Base-by-base conservation (phyloP, 2,888 invertebrate species). In the Epirrhoe tristata region DNA sequence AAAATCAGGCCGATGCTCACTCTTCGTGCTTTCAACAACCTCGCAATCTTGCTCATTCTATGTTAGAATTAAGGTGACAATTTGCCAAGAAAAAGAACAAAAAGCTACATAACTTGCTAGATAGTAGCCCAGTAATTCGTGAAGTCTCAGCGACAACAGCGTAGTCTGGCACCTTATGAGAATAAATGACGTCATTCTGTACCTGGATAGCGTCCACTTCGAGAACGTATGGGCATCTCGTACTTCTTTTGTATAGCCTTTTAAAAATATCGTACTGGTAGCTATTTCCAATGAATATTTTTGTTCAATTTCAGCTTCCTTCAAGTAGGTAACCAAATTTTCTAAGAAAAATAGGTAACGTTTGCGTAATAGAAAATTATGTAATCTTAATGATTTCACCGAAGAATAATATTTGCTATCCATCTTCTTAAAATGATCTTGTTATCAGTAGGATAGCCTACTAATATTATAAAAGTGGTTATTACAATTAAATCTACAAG, bases 171-270 rank as follows among this genome's bases (percentile, higher is more conserved):
- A 56, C 56, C 62, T 62, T 62, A 56, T 51, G 62, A 62, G 62
- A 62, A 56, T 39, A 36, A 62, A 62, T 62, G 50, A 62, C 48
- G 55, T 62, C 50, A 62, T 62, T 62, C 31, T 39, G 56, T 46
- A 58, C 57, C 65, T 62, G 73, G 60, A 70, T 67, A 68, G 64
- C 43, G 39, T 54, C 58, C 63, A 63, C 66, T 69, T 69, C 58
- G 48, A 55, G 55, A 6, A 50, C 36, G 24, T 36, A 24, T 16
- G 3, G 48, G 17, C 16, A 34, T 54, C 36, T 36, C 32, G 14
- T 39, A 52, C n/a, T 52, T 50, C 16, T 48, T 51, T 59, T 17
- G 24, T 43, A 32, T 43, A 12, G 39, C 39, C 12, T 43, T 43
- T 43, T 10, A 43, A 43, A 43, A 43, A 43, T 43, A 43, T 43